Percentiles rank a stretch among this genome's conserved stretches.
These are phyloP conservation scores for Phalacrocorax brasilianus DNA, from an alignment of 2,113 vertebrate species.

Conservation along the genomic window DNA sequence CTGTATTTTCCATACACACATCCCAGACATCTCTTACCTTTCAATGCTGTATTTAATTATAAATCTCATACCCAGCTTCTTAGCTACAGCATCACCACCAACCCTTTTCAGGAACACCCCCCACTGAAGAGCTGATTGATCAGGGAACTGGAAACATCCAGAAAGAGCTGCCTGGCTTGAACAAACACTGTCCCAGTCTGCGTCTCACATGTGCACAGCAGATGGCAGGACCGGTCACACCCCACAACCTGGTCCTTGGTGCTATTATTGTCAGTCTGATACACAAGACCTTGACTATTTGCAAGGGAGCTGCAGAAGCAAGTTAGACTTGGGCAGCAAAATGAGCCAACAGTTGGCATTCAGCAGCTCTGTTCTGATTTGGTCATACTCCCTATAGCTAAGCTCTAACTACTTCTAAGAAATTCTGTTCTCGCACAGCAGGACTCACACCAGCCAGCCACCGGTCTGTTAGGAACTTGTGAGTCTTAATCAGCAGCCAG, in stretches of 20 bases:
- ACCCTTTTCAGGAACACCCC: not conserved
- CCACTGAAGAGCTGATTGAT: not conserved
- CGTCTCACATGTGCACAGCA: not conserved
- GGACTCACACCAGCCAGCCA: not conserved
- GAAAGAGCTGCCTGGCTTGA: not conserved
- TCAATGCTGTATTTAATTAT: not conserved
- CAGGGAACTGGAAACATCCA: not conserved
- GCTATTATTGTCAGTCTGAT: not conserved
- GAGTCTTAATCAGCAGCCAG: not conserved
- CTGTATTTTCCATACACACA: not conserved
- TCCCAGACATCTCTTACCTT: not conserved
- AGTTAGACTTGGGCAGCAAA: not conserved
- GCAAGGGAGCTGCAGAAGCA: not conserved
- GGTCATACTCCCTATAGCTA: not conserved
- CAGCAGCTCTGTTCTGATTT: not conserved
- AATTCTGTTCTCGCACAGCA: not conserved
- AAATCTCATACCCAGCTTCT: not conserved
- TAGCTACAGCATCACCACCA: not conserved
- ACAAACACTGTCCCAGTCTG: not conserved
- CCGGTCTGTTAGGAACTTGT: not conserved
- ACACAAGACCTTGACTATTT: not conserved
- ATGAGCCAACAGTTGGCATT: not conserved
- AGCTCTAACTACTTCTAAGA: not conserved
- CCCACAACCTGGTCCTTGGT: not conserved
- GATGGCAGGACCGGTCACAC: not conserved